These are phyloP conservation scores for Chrysopilus asiliformis DNA, from an alignment of 2,888 invertebrate species.

Conservation along the genomic window DNA sequence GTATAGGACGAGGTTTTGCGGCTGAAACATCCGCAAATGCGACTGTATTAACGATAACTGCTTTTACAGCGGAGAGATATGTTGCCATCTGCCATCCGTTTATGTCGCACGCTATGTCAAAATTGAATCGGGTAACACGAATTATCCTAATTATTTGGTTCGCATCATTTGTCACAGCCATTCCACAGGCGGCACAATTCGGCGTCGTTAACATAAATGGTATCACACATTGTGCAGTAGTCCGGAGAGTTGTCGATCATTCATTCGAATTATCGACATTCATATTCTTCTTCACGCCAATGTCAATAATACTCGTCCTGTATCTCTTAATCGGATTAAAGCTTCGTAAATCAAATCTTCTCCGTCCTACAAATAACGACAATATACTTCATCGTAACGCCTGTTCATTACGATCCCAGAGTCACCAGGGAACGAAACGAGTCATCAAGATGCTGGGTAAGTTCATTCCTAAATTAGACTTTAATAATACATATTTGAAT, in stretches of 20 bases:
- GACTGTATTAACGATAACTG: conserved; percentile 63
- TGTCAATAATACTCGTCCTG: conserved; percentile 73
- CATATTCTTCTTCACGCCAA: conserved; percentile 75
- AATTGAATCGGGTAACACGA: conserved; percentile 65
- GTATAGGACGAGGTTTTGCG: conserved; percentile 60
- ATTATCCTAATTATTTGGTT: conserved; percentile 67
- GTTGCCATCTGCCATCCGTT: conserved; percentile 51
- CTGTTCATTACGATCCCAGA: conserved; percentile 30
- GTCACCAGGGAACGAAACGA: conserved; percentile 48
- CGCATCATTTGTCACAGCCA: conserved; percentile 55
- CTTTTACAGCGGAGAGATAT: conserved; percentile 68
- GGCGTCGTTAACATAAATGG: conserved; percentile 40
- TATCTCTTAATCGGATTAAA: conserved; percentile 64
- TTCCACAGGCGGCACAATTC: conserved; percentile 70
- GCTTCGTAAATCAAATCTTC: conserved; percentile 42
- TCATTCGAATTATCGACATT: conserved; percentile 49
- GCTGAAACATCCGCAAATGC: conserved; percentile 73
- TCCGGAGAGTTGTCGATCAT: conserved; percentile 35
- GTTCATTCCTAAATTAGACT: conserved; percentile 23
- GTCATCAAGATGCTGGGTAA: conserved; percentile 67
- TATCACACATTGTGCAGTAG: conserved; percentile 27
- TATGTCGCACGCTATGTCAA: conserved; percentile 64
- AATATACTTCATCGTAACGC: conserved; percentile 18
- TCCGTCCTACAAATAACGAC: conserved; percentile 31
- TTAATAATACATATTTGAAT: no score